Base-by-base conservation (phyloP, 2,888 invertebrate genomes). In the Aphodius granarius region DNA sequence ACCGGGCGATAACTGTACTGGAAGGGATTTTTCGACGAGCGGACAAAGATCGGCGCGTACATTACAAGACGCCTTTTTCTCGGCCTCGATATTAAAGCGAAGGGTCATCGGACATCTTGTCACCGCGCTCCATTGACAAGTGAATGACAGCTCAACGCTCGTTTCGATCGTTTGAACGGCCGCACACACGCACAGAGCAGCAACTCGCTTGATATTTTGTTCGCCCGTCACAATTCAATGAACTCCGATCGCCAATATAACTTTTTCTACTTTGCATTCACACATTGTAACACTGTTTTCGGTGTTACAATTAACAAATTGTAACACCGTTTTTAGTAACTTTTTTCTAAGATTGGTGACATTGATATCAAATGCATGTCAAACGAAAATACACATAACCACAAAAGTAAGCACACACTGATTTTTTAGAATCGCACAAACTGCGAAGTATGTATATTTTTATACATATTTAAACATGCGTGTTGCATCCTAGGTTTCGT, bases 41-140 rank as follows among this genome's bases (percentile, higher is more conserved):
- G 43, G 13, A 43, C 43, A 43, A 43, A 43, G 43, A 43, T 43
- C 43, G 43, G 43, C 43, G 43, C 43, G 43, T n/a, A n/a, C n/a
- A n/a, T 43, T 43, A 43, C 43, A 43, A 43, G 43, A 43, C 43
- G 43, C 43, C 43, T 76, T 76, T 78, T 77, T 78, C 77, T 77
- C 78, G 81, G 80, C 81, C 80, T 80, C 79, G 78, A 81, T 81
- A 80, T 78, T 79, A 77, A 78, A 82, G 80, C 80, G 77, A 79
- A 78, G 78, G 81, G 83, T 84, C 84, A 84, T 83, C 83, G 82
- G 81, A 80, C 80, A 80, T 80, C 80, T 81, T 83, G 83, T 84
- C 83, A 43, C 43, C 43, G 81, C 80, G 82, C 79, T 68, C 76
- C 79, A 81, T 81, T 82, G 84, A 84, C 84, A 84, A 82, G 83